A percentile compares a stretch with the other conserved stretches of the same genome.
phyloP scores from a whole-genome alignment of 2,888 invertebrate species.

The Pyrrhia umbra region DNA sequence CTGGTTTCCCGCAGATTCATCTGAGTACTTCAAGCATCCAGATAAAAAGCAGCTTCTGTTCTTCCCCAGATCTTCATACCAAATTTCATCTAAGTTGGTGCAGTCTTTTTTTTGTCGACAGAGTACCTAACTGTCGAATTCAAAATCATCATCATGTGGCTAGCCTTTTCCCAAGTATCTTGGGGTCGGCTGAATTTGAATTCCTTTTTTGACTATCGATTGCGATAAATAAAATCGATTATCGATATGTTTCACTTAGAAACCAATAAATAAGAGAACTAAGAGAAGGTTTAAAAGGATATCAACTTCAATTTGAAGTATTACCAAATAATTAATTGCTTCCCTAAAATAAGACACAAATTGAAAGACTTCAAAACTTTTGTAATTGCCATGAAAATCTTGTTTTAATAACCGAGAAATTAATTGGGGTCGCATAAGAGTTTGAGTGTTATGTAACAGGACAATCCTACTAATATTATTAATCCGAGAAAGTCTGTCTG shows the following conservation, averaged over 20 bases:
- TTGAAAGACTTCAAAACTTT: constrained; percentile 43
- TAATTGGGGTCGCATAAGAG: background rate
- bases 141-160: too few species aligned
- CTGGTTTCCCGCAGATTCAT: too few species aligned
- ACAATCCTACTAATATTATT: background rate
- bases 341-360: constrained; percentile 35
- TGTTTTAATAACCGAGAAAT: background rate
- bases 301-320: constrained; percentile 18
- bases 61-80: too few species aligned
- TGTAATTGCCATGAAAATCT: constrained; percentile 23
- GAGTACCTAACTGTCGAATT: too few species aligned
- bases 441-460: background rate
- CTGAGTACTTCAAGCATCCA: too few species aligned
- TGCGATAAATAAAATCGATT: background rate
- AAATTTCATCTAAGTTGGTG: too few species aligned
- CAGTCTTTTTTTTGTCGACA: too few species aligned
- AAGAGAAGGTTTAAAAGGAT: constrained; percentile 14
- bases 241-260: background rate
- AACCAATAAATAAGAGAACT: background rate
- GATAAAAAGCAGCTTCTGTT: too few species aligned
- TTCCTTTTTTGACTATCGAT: too few species aligned
- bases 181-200: too few species aligned
- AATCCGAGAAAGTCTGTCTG: too few species aligned
- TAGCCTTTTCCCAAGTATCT: too few species aligned
- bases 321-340: constrained; percentile 38